Base-by-base conservation (phyloP, 2,888 invertebrate genomes). In the Anthophora plumipes region DNA sequence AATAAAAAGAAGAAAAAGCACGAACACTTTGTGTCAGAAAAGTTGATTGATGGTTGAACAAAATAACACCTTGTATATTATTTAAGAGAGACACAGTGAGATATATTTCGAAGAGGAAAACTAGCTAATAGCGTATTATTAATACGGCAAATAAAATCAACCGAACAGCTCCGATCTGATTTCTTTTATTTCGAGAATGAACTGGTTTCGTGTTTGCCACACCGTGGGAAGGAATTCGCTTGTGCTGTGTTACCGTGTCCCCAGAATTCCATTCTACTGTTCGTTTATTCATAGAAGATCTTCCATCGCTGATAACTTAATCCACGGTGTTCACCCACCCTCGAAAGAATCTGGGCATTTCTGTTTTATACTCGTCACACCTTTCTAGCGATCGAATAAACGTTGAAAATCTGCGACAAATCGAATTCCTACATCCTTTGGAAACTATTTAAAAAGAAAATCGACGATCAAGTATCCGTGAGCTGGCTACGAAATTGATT, bases 191-290 rank as follows among this genome's bases (percentile, higher is more conserved):
- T 37, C 3, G n/a, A 37, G 55, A 41, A n/a, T 31, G 57, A 66
- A 82, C 82, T 82, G 82, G 82, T 82, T 82, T 60, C 52, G 50
- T 46, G 64, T 73, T 73, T 70, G 69, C 55, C 43, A 54, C 20
- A 59, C 82, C 82, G 82, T 82, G 82, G 82, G 82, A 82, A 72
- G 11, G 72, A 77, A 64, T 81, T 69, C 54, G 31, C 55, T 63
- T 39, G 67, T 25, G 50, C 55, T 71, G 64, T 37, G 61, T 66
- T 22, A 14, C 12, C n/a, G 25, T 59, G 55, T 52, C 52, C 11
- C 39, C 17, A 17, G 11, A 22, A 39, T 50, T 14, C 20, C 41
- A 20, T 20, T 39, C 31, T 37, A 14, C 25, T 31, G 7, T 41
- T 52, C 41, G 0, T 3, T 20, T 39, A 52, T 39, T 41, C 22